Conservation (phyloP, 2,797 vertebrate species). For the Channallabes apus region DNA sequence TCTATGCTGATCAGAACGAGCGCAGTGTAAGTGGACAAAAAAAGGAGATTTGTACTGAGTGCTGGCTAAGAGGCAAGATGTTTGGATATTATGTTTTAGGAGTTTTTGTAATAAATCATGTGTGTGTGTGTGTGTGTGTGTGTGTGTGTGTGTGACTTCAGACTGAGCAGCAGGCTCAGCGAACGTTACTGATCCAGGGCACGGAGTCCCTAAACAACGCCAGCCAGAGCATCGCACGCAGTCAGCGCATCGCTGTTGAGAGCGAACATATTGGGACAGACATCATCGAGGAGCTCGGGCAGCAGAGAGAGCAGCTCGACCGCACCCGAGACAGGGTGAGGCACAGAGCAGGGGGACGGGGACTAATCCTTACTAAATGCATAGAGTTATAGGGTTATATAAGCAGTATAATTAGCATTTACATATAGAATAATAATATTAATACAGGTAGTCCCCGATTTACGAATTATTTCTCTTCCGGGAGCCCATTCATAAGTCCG, state of each 20-base stretch:
- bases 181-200: conserved; percentile 88
- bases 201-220: conserved; percentile 85
- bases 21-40: conserved; percentile 80
- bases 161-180: conserved; percentile 87
- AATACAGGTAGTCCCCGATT: no score
- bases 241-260: conserved; percentile 87
- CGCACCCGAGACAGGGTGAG: conserved; percentile 87
- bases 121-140: no score
- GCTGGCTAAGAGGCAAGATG: not conserved
- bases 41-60: not conserved
- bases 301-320: conserved; percentile 93
- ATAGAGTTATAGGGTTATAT: not conserved
- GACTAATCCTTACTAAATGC: no score
- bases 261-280: conserved; percentile 90
- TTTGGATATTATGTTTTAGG: not conserved
- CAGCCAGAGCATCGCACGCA: conserved; percentile 89
- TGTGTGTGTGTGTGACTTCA: conserved; percentile 59
- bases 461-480: no score
- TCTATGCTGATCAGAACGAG: conserved; percentile 84
- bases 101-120: not conserved
- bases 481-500: no score
- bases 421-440: not conserved
- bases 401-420: not conserved
- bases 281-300: conserved; percentile 94
- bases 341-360: not conserved